Base-by-base conservation (phyloP, 1,140 invertebrate species). In the Sminthurinus signatus region DNA sequence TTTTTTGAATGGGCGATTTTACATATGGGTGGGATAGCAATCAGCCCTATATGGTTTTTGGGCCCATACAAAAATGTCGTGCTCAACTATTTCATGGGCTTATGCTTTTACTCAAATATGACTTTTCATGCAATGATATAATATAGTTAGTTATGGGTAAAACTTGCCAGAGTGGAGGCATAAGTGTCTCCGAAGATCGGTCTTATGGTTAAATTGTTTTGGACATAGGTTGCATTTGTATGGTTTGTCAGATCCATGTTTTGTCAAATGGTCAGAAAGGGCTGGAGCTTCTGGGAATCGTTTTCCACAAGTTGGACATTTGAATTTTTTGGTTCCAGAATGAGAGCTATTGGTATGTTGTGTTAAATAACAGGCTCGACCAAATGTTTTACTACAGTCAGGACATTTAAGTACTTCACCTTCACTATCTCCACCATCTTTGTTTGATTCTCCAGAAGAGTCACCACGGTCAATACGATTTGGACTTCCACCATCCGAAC, bases 271-370 rank as follows among this genome's bases (percentile, higher is more conserved):
- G 59, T 85, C 84, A 82, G 59, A 60, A 62, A 74, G 44, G 61
- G 60, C 67, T 52, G 65, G 58, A 31, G 50, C 67, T 54, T 71
- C 81, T 2, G 83, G 81, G 77, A 90, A 93, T 2, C 89, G 82
- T 74, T 93, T 92, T 39, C 90, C 89, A 74, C 91, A 93, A 56
- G 85, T 82, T 58, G 81, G 78, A 73, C 91, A 93, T 75, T 91
- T 91, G 75, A 83, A 92, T 2, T 88, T 88, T 74, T 89, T 91
- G 69, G 87, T 87, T 44, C 89, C 90, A 42, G 83, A 84, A 75
- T 93, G 91, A 76, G 91, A 91, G 65, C 87, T 89, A 75, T 91
- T 91, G 76, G 89, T 89, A 78, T 93, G 91, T 75, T 93, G 90
- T 32, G 88, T 92, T 21, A 93, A 77, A 74, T 93, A 93, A 74